Evolutionary conservation across 2,113 vertebrate genomes (phyloP).

Genomic region (Sterrhoptilus dennistouni): DNA sequence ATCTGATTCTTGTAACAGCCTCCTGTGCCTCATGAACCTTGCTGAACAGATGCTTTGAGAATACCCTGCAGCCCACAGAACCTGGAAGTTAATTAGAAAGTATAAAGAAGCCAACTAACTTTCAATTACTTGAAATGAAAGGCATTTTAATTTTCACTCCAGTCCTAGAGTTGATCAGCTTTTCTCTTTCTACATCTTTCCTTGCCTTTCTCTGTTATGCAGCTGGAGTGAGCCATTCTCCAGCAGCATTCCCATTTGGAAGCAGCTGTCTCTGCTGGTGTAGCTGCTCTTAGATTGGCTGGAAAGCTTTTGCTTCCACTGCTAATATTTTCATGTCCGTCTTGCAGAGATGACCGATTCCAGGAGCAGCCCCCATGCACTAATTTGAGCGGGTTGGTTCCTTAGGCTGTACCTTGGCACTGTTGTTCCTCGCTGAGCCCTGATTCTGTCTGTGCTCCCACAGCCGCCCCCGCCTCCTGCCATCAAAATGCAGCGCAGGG

Average conservation of each 20-base stretch:
- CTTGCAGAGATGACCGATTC: background rate
- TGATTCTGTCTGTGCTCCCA: background rate
- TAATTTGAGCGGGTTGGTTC: background rate
- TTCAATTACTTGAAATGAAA: background rate
- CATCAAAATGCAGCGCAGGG: background rate
- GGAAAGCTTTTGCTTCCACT: background rate
- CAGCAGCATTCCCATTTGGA: background rate
- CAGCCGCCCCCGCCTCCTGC: background rate
- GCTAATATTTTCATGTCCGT: background rate
- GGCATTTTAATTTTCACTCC: background rate
- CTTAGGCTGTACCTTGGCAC: background rate
- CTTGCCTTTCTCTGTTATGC: background rate
- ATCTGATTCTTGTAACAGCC: background rate
- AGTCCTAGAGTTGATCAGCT: background rate
- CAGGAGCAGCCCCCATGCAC: background rate
- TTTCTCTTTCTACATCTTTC: background rate
- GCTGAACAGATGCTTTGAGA: constrained; percentile 21
- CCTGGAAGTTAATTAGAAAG: background rate
- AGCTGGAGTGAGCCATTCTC: background rate
- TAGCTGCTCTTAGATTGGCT: background rate
- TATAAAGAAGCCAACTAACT: background rate
- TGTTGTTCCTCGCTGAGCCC: background rate
- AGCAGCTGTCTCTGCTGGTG: background rate
- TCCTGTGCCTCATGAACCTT: background rate
- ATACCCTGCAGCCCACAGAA: background rate